Conservation (phyloP, 2,113 vertebrate genomes). For the Henicopernis longicauda region DNA sequence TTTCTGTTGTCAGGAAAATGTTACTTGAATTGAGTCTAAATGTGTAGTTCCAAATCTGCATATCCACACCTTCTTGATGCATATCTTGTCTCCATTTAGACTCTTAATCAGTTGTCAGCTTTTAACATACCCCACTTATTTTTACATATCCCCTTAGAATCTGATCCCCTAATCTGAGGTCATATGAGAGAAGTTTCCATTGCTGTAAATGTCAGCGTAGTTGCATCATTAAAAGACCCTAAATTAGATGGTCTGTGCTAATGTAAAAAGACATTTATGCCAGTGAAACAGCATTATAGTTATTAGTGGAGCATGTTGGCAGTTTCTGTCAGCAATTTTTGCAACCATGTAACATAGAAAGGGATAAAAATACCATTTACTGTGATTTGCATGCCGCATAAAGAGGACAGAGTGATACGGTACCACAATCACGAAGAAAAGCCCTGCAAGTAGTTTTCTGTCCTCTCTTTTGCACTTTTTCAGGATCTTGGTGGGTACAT, state of each 20-base stretch:
- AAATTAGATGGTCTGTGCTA: background rate
- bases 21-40: background rate
- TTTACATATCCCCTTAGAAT: background rate
- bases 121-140: background rate
- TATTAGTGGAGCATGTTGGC: background rate
- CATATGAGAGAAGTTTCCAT: background rate
- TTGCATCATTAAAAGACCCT: background rate
- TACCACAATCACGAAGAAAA: background rate
- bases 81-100: background rate
- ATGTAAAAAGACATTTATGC: background rate
- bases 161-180: background rate
- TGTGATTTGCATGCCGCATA: background rate
- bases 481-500: background rate
- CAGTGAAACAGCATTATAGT: background rate
- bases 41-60: background rate
- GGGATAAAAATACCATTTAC: background rate
- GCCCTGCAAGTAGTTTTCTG: background rate
- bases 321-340: slow-evolving; percentile 3
- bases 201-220: background rate
- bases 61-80: background rate
- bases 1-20: background rate
- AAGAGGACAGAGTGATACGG: background rate
- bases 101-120: background rate
- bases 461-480: background rate
- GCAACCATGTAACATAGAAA: background rate